Percentiles rank a stretch among this genome's conserved stretches.
These are phyloP conservation scores for Allophyes oxyacanthae DNA, from an alignment of 2,888 invertebrate species.

Conservation along the genomic window DNA sequence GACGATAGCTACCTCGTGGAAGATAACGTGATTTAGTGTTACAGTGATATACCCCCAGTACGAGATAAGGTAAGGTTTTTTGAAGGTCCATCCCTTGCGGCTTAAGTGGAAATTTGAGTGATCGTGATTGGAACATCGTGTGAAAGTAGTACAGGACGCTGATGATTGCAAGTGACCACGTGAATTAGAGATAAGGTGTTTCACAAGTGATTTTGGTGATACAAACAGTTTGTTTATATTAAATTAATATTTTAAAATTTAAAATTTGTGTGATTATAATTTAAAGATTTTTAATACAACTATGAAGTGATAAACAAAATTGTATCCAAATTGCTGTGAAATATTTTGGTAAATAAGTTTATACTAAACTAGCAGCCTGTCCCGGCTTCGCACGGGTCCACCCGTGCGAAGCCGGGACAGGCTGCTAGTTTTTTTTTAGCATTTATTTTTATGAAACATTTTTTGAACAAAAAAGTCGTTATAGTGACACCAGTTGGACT, in stretches of 20 bases:
- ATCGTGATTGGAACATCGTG: conserved; percentile 56
- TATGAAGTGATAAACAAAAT: conserved; percentile 22
- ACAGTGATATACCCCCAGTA: conserved; percentile 75
- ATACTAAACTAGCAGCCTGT: too few species aligned
- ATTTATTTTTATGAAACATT: too few species aligned
- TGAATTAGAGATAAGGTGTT: conserved; percentile 56
- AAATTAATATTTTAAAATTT: neutral
- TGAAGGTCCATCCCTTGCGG: conserved; percentile 56
- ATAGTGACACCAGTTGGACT: too few species aligned
- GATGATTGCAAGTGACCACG: conserved; percentile 57
- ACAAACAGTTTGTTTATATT: conserved; percentile 46
- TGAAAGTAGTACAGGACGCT: conserved; percentile 60
- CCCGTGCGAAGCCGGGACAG: too few species aligned
- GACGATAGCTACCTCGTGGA: conserved; percentile 75
- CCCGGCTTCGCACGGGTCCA: too few species aligned
- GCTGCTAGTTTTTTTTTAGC: too few species aligned
- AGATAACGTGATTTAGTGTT: conserved; percentile 77
- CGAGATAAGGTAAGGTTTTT: conserved; percentile 79
- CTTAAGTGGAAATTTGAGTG: conserved; percentile 63
- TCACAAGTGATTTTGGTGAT: conserved; percentile 64
- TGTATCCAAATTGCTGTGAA: conserved; percentile 47
- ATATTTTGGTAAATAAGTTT: conserved; percentile 4
- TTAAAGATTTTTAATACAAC: neutral
- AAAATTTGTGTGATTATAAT: neutral
- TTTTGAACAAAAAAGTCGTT: too few species aligned